A percentile compares a stretch with the other conserved stretches of the same genome.
phyloP scores from a whole-genome alignment of 2,888 invertebrate genomes.

The Drosophila longiperda region DNA sequence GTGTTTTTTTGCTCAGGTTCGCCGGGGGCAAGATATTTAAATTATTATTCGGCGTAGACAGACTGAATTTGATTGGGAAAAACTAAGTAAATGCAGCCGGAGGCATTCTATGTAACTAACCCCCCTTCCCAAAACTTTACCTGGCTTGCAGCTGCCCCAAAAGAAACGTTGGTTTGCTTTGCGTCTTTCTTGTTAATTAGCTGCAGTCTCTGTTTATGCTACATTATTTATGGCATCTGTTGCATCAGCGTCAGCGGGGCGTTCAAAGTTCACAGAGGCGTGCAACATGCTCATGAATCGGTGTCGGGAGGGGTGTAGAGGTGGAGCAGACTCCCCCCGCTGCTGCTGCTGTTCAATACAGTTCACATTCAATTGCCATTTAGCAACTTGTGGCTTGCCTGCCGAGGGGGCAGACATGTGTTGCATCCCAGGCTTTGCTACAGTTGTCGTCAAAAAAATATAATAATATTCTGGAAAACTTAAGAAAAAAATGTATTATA shows the following conservation, averaged over 20 bases:
- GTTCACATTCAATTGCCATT: conserved; percentile 73
- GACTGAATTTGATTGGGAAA: conserved; percentile 72
- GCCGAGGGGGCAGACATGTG: conserved; percentile 56
- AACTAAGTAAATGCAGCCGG: conserved; percentile 60
- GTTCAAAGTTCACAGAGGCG: conserved; percentile 49
- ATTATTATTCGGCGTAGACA: conserved; percentile 67
- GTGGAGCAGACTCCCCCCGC: conserved; percentile 17
- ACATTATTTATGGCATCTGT: conserved; percentile 70
- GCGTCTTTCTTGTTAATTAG: conserved; percentile 74
- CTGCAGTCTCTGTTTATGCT: conserved; percentile 71
- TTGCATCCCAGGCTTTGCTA: conserved; percentile 48
- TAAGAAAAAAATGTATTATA: background rate
- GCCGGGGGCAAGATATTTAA: conserved; percentile 67
- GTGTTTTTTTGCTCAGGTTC: conserved; percentile 24
- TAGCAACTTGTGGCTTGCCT: conserved; percentile 53
- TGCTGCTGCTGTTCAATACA: conserved; percentile 58
- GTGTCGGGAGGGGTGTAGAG: background rate
- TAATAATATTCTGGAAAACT: background rate
- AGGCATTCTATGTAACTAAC: conserved; percentile 34
- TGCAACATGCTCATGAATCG: conserved; percentile 48
- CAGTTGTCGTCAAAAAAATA: background rate
- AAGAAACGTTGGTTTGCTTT: conserved; percentile 8
- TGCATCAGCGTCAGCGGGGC: conserved; percentile 13
- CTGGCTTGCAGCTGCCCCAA: background rate
- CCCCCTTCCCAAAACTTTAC: conserved; percentile 11